A percentile compares a stretch with the other conserved stretches of the same genome.
Conservation (phyloP, 2,888 invertebrate genomes). For the Ormyrus nitidulus region DNA sequence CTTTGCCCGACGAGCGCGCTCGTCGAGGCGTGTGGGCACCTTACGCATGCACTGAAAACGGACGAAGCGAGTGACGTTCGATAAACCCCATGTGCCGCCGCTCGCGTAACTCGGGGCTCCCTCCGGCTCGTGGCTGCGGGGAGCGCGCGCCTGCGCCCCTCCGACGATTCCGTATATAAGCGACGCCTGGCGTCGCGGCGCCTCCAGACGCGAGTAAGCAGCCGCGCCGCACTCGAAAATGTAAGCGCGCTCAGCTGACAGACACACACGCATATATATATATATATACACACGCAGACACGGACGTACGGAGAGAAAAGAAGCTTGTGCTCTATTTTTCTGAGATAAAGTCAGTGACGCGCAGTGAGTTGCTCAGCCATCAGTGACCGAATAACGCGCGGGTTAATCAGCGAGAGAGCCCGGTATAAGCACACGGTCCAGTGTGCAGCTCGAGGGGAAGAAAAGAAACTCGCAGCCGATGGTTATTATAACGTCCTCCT, state of each 20-base stretch:
- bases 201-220: constrained; percentile 68
- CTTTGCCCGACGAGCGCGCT: no score
- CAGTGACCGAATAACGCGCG: no score
- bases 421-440: not conserved
- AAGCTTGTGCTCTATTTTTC: no score
- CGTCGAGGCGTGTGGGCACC: no score
- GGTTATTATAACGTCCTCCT: constrained; percentile 47
- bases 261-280: not conserved
- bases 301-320: no score
- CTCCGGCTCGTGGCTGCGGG: no score
- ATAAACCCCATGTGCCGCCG: not conserved
- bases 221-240: constrained; percentile 68
- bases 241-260: constrained; percentile 59
- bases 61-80: not conserved
- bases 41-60: no score
- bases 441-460: constrained; percentile 1
- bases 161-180: constrained; percentile 67
- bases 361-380: no score
- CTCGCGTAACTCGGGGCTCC: no score
- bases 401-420: no score
- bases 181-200: constrained; percentile 68
- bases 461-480: constrained; percentile 15
- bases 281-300: no score
- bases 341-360: no score
- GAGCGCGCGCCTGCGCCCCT: not conserved